Base-by-base conservation (phyloP, 2,113 vertebrate species). In the Oceanites oceanicus region DNA sequence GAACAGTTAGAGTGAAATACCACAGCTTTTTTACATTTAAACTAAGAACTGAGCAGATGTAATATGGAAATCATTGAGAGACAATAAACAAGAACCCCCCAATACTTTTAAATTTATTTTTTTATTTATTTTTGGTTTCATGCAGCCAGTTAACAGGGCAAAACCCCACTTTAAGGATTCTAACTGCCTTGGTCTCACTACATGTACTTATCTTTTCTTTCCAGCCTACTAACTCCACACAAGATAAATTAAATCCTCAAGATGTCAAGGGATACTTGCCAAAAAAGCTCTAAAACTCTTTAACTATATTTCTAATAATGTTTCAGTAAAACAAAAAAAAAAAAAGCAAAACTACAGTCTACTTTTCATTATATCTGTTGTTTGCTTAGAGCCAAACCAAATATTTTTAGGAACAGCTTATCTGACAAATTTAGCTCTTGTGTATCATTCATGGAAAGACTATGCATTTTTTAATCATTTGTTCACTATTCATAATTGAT, bases 11-110 rank as follows among this genome's bases (percentile, higher is more conserved):
- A 92, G 52, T 30, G 16, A 90, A 92, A 90, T 70, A 34, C 40
- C 61, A 83, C 70, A 80, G 47, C 12, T 73, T 92, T 95, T 92
- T 91, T 42, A 50, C 15, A 76, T 94, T 94, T 92, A 76, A 84
- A 59, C 52, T 42, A 61, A 92, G 50, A 92, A 58, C 26, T 53
- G 21, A 87, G 27, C 50, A 96, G 67, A 49, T n/a, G 49, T 67
- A 49, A 61, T 79, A 65, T 85, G 82, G 86, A 93, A 94, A 73
- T 81, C 6, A 81, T n/a, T 85, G 78, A 73, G 49, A 92, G 19
- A 94, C 30, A 95, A 84, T 68, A 94, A 93, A 86, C 0, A 5
- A 82, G 27, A 85, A 89, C 13, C 2, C 16, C 7, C 2, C 22
- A 16, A 34, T 27, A 3, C 1, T 30, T 36, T 49, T 32, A n/a